Conservation (phyloP, 1,140 invertebrate species). For the Brachystomella parvula region DNA sequence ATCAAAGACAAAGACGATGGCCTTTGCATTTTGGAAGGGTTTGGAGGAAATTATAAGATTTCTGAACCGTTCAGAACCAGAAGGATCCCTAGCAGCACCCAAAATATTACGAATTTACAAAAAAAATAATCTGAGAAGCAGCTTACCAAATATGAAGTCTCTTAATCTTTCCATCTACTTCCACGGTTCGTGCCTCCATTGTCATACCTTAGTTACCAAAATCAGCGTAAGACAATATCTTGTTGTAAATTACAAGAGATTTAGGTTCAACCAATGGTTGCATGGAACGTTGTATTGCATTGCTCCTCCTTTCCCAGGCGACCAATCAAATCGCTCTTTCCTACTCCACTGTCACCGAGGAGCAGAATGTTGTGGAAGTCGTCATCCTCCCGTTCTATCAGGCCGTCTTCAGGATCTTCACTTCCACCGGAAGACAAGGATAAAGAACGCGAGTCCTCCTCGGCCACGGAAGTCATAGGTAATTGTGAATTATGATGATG, state of each 20-base stretch:
- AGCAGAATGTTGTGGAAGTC: conserved; percentile 15
- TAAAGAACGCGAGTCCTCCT: too few species aligned
- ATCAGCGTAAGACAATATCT: background rate
- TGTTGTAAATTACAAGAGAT: too few species aligned
- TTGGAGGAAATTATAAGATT: conserved; percentile 2
- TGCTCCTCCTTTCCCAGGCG: conserved; percentile 9
- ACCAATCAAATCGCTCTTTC: conserved; percentile 23
- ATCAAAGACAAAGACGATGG: conserved; percentile 21
- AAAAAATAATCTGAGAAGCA: background rate
- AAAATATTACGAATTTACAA: background rate
- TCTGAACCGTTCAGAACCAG: conserved; percentile 18
- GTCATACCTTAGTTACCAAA: conserved; percentile 20
- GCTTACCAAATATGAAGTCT: conserved; percentile 24
- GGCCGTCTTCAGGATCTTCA: background rate
- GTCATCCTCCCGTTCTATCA: background rate
- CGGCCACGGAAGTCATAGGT: too few species aligned
- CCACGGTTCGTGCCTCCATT: conserved; percentile 9
- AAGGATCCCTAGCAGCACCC: conserved; percentile 20
- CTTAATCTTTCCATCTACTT: background rate
- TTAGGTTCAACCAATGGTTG: conserved; percentile 13
- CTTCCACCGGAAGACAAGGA: too few species aligned
- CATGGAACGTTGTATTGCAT: conserved; percentile 15
- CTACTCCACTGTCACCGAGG: conserved; percentile 21
- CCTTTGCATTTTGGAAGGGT: conserved; percentile 16
- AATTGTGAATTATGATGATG: too few species aligned